A percentile compares a stretch with the other conserved stretches of the same genome.
Evolutionary conservation across 2,113 vertebrate species (phyloP).

Genomic region (Nerophis lumbriciformis): DNA sequence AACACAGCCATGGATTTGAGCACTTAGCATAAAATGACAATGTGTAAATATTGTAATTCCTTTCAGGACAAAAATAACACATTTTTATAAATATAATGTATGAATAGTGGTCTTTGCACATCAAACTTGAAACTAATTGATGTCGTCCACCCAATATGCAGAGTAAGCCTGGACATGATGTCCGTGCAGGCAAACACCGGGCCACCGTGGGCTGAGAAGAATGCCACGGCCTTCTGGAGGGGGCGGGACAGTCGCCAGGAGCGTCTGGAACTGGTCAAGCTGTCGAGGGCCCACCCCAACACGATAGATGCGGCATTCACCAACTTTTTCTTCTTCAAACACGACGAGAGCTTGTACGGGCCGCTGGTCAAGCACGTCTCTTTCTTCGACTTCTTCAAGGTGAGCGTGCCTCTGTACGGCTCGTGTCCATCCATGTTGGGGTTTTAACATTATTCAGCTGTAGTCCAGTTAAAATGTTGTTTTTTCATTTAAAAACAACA

Average conservation of each 20-base stretch:
- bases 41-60: too few relatives aligned
- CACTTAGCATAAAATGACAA: too few relatives aligned
- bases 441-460: too few relatives aligned
- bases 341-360: conserved; percentile 89
- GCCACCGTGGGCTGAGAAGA: conserved; percentile 84
- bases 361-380: conserved; percentile 96
- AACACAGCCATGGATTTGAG: too few relatives aligned
- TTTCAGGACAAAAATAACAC: neutral
- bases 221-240: conserved; percentile 88
- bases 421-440: too few relatives aligned
- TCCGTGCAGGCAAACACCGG: conserved; percentile 95
- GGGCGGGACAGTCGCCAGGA: conserved; percentile 93
- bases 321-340: conserved; percentile 98
- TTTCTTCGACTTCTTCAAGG: conserved; percentile 99
- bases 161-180: conserved; percentile 97
- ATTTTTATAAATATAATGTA: too few relatives aligned
- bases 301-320: conserved; percentile 94
- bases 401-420: conserved; percentile 44
- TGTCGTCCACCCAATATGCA: conserved; percentile 39
- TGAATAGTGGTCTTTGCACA: neutral
- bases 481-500: too few relatives aligned
- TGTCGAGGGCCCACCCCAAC: conserved; percentile 81
- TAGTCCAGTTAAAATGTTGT: too few relatives aligned
- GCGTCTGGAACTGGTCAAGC: conserved; percentile 90
- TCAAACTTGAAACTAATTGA: neutral